Evolutionary conservation across 2,113 vertebrate genomes (phyloP).

Genomic region (Syrrhaptes paradoxus): DNA sequence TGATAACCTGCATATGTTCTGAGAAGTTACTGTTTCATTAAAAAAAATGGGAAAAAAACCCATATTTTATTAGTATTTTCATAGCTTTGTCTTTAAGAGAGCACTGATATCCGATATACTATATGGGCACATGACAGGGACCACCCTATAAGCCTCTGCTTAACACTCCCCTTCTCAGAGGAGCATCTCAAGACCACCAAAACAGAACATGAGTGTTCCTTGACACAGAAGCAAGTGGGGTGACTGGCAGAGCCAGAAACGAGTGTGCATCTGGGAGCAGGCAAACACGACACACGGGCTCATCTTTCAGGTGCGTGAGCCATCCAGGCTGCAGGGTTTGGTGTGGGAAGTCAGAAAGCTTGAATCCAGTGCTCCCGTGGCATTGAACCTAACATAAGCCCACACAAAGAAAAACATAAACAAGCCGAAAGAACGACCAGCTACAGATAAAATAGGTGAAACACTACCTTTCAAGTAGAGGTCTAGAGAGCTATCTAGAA

Average conservation of each 20-base stretch:
- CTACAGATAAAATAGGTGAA: not conserved
- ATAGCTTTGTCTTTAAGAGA: not conserved
- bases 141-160: not conserved
- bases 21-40: not conserved
- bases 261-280: not conserved
- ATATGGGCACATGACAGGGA: not conserved
- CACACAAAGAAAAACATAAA: not conserved
- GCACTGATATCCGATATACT: not conserved
- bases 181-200: not conserved
- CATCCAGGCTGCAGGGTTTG: not conserved
- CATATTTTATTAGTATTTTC: not conserved
- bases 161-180: not conserved
- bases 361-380: not conserved
- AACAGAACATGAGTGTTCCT: not conserved
- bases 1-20: not conserved
- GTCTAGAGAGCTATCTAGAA: not conserved
- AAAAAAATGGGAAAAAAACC: rapidly evolving
- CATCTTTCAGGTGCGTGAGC: not conserved
- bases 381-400: not conserved
- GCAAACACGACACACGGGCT: not conserved
- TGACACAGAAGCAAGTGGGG: not conserved
- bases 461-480: not conserved
- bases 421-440: not conserved
- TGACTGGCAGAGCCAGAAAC: not conserved
- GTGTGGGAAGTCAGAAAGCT: not conserved